Percentiles rank a stretch among this genome's conserved stretches.
Evolutionary conservation across 1,140 invertebrate genomes (phyloP).

Genomic region (Temnothorax nylanderi): DNA sequence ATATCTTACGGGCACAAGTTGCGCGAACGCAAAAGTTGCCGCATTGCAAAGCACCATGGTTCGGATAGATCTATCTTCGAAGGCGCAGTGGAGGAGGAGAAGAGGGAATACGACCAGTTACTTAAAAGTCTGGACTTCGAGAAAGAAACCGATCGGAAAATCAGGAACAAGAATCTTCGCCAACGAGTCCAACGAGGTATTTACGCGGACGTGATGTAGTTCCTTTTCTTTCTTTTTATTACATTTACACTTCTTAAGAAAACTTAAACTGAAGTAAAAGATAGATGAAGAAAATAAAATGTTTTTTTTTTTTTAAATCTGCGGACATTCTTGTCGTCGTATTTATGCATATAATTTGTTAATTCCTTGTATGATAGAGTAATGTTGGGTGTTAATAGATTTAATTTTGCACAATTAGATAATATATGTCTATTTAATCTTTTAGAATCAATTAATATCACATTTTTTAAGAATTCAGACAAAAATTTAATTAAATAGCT

Average conservation of each 20-base stretch:
- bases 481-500: background rate
- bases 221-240: background rate
- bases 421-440: background rate
- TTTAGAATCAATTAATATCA: background rate
- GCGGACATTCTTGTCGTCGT: background rate
- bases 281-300: background rate
- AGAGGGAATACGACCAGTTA: constrained; percentile 62
- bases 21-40: constrained; percentile 40
- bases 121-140: constrained; percentile 64
- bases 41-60: background rate
- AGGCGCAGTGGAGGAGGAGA: constrained; percentile 26
- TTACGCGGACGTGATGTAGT: background rate
- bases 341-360: background rate
- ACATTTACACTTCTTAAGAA: constrained; percentile 1
- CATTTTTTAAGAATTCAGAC: background rate
- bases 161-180: constrained; percentile 63
- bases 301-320: background rate
- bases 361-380: background rate
- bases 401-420: background rate
- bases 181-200: constrained; percentile 68
- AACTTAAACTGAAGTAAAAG: background rate
- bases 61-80: constrained; percentile 30
- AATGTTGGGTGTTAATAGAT: background rate
- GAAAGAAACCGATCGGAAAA: constrained; percentile 66
- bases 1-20: constrained; percentile 67